A percentile compares a stretch with the other conserved stretches of the same genome.
Evolutionary conservation across 2,797 vertebrate genomes (phyloP).

Genomic region (Synanceia verrucosa): DNA sequence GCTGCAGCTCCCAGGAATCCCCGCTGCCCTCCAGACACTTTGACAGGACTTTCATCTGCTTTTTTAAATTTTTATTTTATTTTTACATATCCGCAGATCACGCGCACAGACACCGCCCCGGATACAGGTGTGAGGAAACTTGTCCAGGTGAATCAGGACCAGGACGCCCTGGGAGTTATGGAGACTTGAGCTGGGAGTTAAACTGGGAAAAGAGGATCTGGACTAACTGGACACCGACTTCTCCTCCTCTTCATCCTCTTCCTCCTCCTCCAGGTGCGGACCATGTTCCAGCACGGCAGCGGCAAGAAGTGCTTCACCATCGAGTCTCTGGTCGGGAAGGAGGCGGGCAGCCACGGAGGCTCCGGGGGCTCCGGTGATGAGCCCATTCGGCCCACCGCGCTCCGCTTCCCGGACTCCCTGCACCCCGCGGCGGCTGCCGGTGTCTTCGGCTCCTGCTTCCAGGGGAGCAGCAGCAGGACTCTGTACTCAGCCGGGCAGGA

Average conservation of each 20-base stretch:
- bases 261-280: constrained; percentile 16
- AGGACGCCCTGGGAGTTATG: neutral
- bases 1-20: neutral
- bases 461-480: constrained; percentile 76
- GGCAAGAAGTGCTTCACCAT: constrained; percentile 86
- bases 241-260: neutral
- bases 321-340: constrained; percentile 86
- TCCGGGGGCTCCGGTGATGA: constrained; percentile 68
- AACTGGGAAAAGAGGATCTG: constrained; percentile 21
- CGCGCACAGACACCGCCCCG: constrained; percentile 22
- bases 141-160: constrained; percentile 20
- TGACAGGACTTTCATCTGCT: neutral
- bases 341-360: constrained; percentile 50
- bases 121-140: constrained; percentile 41
- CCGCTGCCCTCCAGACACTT: constrained; percentile 10
- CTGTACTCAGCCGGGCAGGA: constrained; percentile 79
- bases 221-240: constrained; percentile 19
- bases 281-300: constrained; percentile 80
- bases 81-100: neutral
- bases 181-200: constrained; percentile 68
- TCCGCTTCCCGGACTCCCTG: constrained; percentile 81
- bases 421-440: constrained; percentile 67
- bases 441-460: constrained; percentile 82
- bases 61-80: neutral
- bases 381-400: constrained; percentile 85